Evolutionary conservation across 1,140 invertebrate species (phyloP).

Genomic region (Drosophila kohkoa): DNA sequence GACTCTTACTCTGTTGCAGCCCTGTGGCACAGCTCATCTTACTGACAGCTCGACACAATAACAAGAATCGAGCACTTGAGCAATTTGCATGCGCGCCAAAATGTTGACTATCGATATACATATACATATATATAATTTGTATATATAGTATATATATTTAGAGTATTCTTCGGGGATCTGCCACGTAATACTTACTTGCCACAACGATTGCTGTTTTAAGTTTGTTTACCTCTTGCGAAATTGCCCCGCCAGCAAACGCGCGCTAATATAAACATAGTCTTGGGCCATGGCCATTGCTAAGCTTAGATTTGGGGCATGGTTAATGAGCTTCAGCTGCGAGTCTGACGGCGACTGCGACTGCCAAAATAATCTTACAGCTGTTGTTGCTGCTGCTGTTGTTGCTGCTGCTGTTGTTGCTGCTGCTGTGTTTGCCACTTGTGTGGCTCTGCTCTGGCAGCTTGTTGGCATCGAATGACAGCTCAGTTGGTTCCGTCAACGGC

Average conservation of each 20-base stretch:
- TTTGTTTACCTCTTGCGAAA: conserved; percentile 66
- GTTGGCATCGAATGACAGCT: conserved; percentile 32
- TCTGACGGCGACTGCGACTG: not conserved
- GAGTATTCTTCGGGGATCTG: conserved; percentile 29
- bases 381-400: not conserved
- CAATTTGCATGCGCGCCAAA: conserved; percentile 55
- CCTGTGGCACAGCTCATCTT: conserved; percentile 30
- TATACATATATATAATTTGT: not conserved
- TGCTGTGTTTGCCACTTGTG: not conserved
- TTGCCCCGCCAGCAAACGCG: conserved; percentile 26
- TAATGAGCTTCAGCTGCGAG: conserved; percentile 59
- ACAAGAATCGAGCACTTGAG: conserved; percentile 37
- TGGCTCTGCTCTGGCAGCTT: not conserved
- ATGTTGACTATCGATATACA: conserved; percentile 35
- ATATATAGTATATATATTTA: conserved; percentile 14
- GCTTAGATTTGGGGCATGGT: conserved; percentile 52
- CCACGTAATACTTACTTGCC: conserved; percentile 25
- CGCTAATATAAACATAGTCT: conserved; percentile 43
- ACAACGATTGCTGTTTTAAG: conserved; percentile 26
- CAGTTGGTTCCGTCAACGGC: conserved; percentile 21
- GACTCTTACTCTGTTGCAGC: not conserved
- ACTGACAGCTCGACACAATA: conserved; percentile 36
- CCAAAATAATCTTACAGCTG: conserved; percentile 15
- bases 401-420: not conserved
- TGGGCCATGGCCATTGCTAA: conserved; percentile 39